These are phyloP conservation scores for Eubucco bourcierii DNA, from an alignment of 2,113 vertebrate genomes.

Conservation along the genomic window DNA sequence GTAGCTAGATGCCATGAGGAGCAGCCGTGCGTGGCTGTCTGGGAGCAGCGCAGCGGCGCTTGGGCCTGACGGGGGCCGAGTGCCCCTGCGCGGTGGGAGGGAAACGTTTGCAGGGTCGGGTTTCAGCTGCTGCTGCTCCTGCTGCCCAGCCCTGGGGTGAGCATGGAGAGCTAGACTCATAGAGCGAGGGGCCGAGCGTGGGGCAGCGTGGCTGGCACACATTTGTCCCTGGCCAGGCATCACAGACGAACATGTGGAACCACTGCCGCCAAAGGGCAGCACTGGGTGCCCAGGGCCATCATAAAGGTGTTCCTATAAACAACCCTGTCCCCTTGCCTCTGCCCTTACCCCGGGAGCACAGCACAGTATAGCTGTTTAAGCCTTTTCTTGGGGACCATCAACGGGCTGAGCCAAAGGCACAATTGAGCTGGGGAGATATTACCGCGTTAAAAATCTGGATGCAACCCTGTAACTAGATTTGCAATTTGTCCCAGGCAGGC, in stretches of 20 bases:
- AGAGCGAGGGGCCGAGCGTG: rapidly evolving
- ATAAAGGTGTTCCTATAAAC: neutral
- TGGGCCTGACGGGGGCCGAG: rapidly evolving
- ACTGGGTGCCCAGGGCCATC: neutral
- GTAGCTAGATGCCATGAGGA: neutral
- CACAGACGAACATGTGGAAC: rapidly evolving
- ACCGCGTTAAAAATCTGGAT: conserved; percentile 35
- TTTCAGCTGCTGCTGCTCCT: neutral
- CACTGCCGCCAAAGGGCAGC: neutral
- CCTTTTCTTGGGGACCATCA: neutral
- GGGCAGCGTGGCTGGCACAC: rapidly evolving
- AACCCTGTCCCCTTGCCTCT: rapidly evolving
- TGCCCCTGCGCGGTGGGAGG: neutral
- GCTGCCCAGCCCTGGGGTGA: neutral
- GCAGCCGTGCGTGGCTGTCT: rapidly evolving
- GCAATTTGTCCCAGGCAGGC: conserved; percentile 60
- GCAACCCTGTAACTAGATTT: conserved; percentile 24
- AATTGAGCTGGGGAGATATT: conserved; percentile 39
- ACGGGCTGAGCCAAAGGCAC: neutral
- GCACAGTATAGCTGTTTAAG: neutral
- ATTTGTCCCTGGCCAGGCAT: rapidly evolving
- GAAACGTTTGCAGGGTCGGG: neutral
- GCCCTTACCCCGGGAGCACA: rapidly evolving
- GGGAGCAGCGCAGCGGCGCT: neutral
- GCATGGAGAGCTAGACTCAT: rapidly evolving